These are phyloP conservation scores for Zeus faber DNA, from an alignment of 2,113 vertebrate species.

Conservation along the genomic window DNA sequence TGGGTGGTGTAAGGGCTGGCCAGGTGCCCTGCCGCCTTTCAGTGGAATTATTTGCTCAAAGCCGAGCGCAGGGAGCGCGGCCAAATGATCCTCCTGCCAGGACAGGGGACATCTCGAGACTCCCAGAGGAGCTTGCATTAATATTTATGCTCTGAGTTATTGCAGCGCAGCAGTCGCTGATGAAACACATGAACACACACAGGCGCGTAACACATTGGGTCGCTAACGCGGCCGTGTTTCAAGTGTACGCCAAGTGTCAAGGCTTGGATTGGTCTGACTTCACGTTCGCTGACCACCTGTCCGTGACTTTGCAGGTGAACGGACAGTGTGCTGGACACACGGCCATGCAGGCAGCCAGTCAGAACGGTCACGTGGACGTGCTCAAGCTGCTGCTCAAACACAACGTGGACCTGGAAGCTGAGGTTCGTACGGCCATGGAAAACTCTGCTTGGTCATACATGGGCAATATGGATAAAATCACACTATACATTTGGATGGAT, in stretches of 20 bases:
- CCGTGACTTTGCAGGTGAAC: slow-evolving; percentile 85
- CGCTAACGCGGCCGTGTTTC: slow-evolving; percentile 8
- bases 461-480: no score
- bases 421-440: slow-evolving; percentile 88
- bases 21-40: slow-evolving; percentile 65
- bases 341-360: slow-evolving; percentile 98
- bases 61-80: slow-evolving; percentile 59
- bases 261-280: no score
- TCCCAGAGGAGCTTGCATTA: slow-evolving; percentile 69
- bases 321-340: slow-evolving; percentile 98
- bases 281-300: no score
- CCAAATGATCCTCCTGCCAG: slow-evolving; percentile 69
- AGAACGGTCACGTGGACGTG: slow-evolving; percentile 97
- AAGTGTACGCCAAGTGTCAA: slow-evolving; percentile 26
- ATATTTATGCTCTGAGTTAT: slow-evolving; percentile 72
- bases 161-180: slow-evolving; percentile 69
- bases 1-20: slow-evolving; percentile 56
- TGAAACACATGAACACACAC: slow-evolving; percentile 43
- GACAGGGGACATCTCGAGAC: slow-evolving; percentile 73
- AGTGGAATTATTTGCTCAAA: slow-evolving; percentile 73
- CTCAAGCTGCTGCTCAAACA: slow-evolving; percentile 96
- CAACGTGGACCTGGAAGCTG: slow-evolving; percentile 96
- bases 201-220: slow-evolving; percentile 1
- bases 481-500: no score
- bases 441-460: no score